These are phyloP conservation scores for Rhaphigaster nebulosa DNA, from an alignment of 2,888 invertebrate genomes.

Conservation along the genomic window DNA sequence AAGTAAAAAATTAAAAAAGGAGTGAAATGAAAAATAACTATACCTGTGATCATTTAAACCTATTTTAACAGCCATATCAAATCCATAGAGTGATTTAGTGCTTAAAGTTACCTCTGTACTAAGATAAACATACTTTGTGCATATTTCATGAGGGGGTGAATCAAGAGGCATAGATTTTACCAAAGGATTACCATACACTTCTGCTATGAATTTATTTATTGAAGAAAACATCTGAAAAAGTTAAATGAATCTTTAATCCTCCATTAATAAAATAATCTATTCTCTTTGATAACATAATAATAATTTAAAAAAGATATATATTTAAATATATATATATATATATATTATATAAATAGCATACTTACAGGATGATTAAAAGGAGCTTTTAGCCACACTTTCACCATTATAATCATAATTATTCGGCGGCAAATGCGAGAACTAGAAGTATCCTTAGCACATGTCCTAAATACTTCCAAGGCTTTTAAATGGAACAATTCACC, in stretches of 20 bases:
- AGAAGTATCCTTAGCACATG: constrained; percentile 15
- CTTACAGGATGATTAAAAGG: constrained; percentile 1
- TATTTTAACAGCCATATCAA: constrained; percentile 47
- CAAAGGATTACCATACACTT: constrained; percentile 10
- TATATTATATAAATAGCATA: not conserved
- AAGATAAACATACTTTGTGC: constrained; percentile 5
- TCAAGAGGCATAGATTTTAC: constrained; percentile 28
- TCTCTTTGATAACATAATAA: not conserved
- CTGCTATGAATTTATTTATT: constrained; percentile 17
- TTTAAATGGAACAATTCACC: not conserved
- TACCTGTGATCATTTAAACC: constrained; percentile 44
- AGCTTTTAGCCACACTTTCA: constrained; percentile 22
- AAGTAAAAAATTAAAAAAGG: not conserved
- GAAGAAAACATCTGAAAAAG: constrained; percentile 34
- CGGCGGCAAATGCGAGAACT: not conserved
- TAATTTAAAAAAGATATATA: not conserved
- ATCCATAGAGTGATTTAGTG: constrained; percentile 38
- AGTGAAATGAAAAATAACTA: not conserved
- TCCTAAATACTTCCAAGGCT: not conserved
- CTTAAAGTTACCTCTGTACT: constrained; percentile 19
- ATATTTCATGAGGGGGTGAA: not conserved
- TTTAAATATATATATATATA: too few relatives aligned
- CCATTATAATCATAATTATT: constrained; percentile 38
- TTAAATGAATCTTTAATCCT: not conserved
- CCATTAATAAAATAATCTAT: not conserved